Conservation (phyloP, 2,888 invertebrate genomes). For the Notodonta dromedarius region DNA sequence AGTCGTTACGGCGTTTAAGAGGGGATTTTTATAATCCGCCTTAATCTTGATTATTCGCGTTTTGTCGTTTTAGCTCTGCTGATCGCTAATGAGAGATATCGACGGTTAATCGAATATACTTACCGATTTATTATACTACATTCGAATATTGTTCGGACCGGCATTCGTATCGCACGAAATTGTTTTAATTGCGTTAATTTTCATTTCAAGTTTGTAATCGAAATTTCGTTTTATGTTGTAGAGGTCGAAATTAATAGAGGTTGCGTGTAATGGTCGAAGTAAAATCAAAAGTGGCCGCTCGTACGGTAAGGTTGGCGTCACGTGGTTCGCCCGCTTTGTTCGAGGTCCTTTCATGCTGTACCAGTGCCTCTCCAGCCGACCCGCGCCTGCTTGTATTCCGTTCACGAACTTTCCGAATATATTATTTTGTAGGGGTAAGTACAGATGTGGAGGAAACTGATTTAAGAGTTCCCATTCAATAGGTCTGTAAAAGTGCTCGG, state of each 20-base stretch:
- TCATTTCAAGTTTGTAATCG: conserved; percentile 37
- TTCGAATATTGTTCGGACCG: conserved; percentile 33
- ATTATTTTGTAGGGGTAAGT: conserved; percentile 72
- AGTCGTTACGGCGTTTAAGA: conserved; percentile 57
- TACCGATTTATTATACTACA: conserved; percentile 35
- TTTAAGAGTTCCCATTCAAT: conserved; percentile 73
- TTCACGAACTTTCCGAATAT: conserved; percentile 79
- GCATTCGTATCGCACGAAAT: conserved; percentile 29
- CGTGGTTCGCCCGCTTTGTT: conserved; percentile 65
- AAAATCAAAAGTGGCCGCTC: conserved; percentile 40
- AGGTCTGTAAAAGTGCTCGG: conserved; percentile 58
- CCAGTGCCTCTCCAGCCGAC: conserved; percentile 63
- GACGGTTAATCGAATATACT: conserved; percentile 45
- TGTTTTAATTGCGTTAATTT: conserved; percentile 44
- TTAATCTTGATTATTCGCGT: conserved; percentile 40
- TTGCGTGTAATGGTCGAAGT: conserved; percentile 37
- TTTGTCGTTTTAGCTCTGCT: conserved; percentile 22
- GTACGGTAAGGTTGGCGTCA: conserved; percentile 56
- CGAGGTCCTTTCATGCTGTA: conserved; percentile 63
- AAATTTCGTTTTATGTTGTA: conserved; percentile 34
- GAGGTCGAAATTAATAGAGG: conserved; percentile 37
- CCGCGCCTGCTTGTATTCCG: conserved; percentile 75
- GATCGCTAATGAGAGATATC: conserved; percentile 26
- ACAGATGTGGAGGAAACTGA: conserved; percentile 72
- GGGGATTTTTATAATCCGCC: conserved; percentile 41